Evolutionary conservation across 2,797 vertebrate species (phyloP), one percentile per base, ranked within the genome.

Genomic region (Neoniphon sammara): DNA sequence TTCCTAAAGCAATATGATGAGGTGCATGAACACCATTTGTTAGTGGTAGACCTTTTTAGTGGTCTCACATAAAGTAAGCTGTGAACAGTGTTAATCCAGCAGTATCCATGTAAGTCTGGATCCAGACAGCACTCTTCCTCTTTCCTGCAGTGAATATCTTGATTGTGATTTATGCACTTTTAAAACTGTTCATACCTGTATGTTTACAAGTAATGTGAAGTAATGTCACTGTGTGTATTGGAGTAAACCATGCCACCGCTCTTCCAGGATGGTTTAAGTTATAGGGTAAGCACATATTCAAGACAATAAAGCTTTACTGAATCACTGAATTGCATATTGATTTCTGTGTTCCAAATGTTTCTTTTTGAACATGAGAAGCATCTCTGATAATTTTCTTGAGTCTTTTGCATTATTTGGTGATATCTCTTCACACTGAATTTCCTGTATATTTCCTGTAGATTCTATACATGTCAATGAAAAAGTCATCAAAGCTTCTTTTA

Each of bases 111-210:
- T 9, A 68, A 3, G 30, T 68, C 27, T 47, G 60, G 46, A 20
- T 11, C 67, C 34, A 72, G 9, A 18, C 5, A 46, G 8, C 25
- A 55, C 23, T 50, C 56, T 46, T 2, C 34, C 5, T 65, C 75
- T 71, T 71, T 42, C 10, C 4, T 73, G 72, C 34, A 69, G 18
- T 68, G 17, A 18, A 8, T 7, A 60, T 64, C 1, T 14, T 27
- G 25, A 27, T 27, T 27, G 25, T 27, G 18, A 20, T 39, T 20
- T 63, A 1, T 39, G 31, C 4, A 14, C 21, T 39, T 14, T 34
- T 58, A 9, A 60, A n/a, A 50, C 63, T 3, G 18, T 57, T 12
- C 30, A 52, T 2, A 66, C 0, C 0, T 74, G 14, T 18, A 68
- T 36, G 34, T 53, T 58, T 59, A 59, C 0, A 66, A 21, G 52